Conservation (phyloP, 2,113 vertebrate species). For the Nesogale talazaci region DNA sequence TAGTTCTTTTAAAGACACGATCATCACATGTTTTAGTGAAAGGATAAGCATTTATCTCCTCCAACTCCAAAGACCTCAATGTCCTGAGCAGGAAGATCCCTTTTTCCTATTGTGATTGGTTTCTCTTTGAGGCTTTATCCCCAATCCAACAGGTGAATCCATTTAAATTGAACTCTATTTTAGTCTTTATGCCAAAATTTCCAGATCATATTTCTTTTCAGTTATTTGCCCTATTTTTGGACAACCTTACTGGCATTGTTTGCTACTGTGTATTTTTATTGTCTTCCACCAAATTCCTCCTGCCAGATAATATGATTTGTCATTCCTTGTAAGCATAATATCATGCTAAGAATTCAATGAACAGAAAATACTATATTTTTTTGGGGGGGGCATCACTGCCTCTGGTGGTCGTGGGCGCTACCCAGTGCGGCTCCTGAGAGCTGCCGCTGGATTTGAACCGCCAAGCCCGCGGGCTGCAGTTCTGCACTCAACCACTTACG, state of each 20-base stretch:
- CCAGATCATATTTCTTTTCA: not conserved
- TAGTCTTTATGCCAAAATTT: not conserved
- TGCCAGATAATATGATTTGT: not conserved
- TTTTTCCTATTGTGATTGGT: not conserved
- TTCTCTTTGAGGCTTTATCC: not conserved
- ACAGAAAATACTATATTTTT: constrained; percentile 32
- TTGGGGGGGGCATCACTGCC: no score
- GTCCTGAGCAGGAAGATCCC: no score
- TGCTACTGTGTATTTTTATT: not conserved
- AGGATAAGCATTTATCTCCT: constrained; percentile 4
- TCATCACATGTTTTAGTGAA: constrained; percentile 53
- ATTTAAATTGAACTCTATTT: not conserved
- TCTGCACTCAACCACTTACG: no score
- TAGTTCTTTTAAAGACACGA: not conserved
- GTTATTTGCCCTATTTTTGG: not conserved
- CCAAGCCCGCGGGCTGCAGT: no score
- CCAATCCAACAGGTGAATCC: not conserved
- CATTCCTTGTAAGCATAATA: constrained; percentile 3
- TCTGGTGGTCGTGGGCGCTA: no score
- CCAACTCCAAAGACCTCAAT: constrained; percentile 48
- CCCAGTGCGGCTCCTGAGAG: no score
- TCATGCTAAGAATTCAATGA: constrained; percentile 18
- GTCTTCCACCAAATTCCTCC: not conserved
- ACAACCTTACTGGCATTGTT: not conserved
- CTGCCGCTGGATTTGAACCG: no score